phyloP scores from a whole-genome alignment of 2,888 invertebrate species.

The Archips crataeganus region DNA sequence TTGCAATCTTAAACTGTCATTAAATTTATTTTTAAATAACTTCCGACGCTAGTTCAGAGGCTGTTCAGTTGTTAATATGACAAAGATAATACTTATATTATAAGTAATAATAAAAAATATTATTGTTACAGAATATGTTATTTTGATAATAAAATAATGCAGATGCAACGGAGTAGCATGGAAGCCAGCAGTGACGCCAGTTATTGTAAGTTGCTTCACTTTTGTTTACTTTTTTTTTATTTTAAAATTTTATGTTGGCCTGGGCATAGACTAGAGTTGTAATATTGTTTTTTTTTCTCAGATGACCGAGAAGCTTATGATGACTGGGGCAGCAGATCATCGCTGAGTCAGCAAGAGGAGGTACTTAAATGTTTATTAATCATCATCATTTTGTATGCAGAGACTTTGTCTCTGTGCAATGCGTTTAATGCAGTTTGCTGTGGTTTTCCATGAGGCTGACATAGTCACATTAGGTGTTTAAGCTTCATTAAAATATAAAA shows the following conservation, averaged over 20 bases:
- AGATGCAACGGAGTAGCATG: constrained; percentile 59
- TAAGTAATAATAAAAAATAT: no score
- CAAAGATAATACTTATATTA: no score
- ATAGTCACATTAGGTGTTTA: no score
- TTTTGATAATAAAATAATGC: constrained; percentile 43
- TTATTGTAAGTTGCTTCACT: constrained; percentile 65
- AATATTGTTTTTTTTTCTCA: constrained; percentile 46
- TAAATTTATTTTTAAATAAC: background rate
- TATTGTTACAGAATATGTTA: constrained; percentile 33
- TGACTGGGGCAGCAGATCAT: constrained; percentile 75
- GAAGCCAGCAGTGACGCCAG: constrained; percentile 73
- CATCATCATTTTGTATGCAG: no score
- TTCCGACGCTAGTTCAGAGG: background rate
- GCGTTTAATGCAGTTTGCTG: no score
- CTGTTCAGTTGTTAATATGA: no score
- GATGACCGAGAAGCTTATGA: constrained; percentile 76
- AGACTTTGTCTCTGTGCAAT: no score
- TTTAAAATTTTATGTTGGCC: no score
- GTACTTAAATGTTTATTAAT: constrained; percentile 48
- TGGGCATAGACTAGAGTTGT: background rate
- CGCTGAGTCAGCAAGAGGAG: constrained; percentile 75
- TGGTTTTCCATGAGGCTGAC: no score
- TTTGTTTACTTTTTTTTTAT: background rate
- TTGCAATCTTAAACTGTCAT: background rate
- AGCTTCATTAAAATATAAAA: no score